phyloP scores from a whole-genome alignment of 2,888 invertebrate species.

The Andrena flavipes region DNA sequence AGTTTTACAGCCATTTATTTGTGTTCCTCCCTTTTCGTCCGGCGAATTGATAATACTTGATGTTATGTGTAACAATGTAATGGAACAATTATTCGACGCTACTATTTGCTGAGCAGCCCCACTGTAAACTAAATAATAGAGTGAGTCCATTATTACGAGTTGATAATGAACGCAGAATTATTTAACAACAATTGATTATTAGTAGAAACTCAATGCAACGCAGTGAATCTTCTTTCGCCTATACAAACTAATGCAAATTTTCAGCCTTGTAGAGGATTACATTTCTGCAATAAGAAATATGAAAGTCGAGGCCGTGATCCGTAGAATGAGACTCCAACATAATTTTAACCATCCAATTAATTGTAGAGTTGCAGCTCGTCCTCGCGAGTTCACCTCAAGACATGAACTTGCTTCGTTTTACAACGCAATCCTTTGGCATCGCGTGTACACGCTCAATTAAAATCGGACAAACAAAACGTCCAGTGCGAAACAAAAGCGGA shows the following conservation, averaged over 20 bases:
- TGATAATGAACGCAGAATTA: background rate
- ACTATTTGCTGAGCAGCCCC: background rate
- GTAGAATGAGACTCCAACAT: too few relatives aligned
- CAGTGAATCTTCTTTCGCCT: too few relatives aligned
- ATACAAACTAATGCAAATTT: too few relatives aligned
- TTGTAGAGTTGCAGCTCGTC: background rate
- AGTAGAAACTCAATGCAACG: background rate
- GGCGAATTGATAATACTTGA: background rate
- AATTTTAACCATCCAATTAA: background rate
- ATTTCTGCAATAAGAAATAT: too few relatives aligned
- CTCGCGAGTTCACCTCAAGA: background rate
- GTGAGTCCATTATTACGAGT: background rate
- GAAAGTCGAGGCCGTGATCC: too few relatives aligned
- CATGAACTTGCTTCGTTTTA: background rate
- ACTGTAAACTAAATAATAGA: constrained; percentile 18
- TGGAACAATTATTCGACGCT: background rate
- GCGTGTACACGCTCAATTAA: constrained; percentile 9
- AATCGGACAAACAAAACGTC: constrained; percentile 15
- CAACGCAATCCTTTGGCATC: constrained; percentile 1
- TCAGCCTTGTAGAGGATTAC: too few relatives aligned
- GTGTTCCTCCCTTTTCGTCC: background rate
- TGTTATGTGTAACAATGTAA: background rate
- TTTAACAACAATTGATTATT: background rate
- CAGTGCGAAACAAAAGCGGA: background rate
- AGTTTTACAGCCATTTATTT: background rate